Evolutionary conservation across 2,888 invertebrate genomes (phyloP).

Genomic region (Syritta pipiens): DNA sequence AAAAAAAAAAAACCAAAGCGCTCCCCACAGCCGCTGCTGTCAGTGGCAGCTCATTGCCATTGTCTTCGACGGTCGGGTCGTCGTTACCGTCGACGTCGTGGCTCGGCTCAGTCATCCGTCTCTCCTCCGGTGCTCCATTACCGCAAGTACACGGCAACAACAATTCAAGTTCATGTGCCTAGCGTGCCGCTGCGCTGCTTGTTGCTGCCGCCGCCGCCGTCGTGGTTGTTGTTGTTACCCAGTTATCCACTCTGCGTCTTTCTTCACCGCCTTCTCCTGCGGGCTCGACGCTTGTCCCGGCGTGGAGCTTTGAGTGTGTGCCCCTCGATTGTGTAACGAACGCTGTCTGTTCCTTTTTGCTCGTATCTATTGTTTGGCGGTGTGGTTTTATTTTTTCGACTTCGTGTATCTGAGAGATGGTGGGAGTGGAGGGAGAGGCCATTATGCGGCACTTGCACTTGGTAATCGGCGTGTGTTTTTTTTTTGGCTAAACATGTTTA

Average conservation of each 20-base stretch:
- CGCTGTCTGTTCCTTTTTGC: conserved; percentile 29
- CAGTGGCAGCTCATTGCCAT: conserved; percentile 59
- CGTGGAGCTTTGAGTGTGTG: background rate
- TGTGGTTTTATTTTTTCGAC: background rate
- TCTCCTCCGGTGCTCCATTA: conserved; percentile 46
- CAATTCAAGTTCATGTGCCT: conserved; percentile 68
- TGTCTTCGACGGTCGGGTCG: conserved; percentile 39
- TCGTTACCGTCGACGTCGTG: too few relatives aligned
- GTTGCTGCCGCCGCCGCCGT: too few relatives aligned
- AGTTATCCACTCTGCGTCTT: conserved; percentile 44
- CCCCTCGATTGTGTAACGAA: conserved; percentile 58
- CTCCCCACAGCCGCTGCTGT: conserved; percentile 48
- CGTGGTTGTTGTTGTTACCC: too few relatives aligned
- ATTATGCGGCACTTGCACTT: conserved; percentile 60
- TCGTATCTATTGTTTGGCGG: conserved; percentile 38
- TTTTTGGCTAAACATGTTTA: conserved; percentile 31
- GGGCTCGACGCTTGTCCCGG: background rate
- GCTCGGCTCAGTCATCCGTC: conserved; percentile 59
- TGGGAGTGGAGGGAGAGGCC: conserved; percentile 19
- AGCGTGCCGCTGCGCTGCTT: conserved; percentile 56
- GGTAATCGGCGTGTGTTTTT: conserved; percentile 18
- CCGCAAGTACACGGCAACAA: conserved; percentile 53
- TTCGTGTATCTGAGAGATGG: background rate
- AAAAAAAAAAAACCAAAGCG: too few relatives aligned
- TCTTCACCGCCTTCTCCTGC: background rate